These are phyloP conservation scores for Diplodus sargus DNA, from an alignment of 2,797 vertebrate species.

Conservation along the genomic window DNA sequence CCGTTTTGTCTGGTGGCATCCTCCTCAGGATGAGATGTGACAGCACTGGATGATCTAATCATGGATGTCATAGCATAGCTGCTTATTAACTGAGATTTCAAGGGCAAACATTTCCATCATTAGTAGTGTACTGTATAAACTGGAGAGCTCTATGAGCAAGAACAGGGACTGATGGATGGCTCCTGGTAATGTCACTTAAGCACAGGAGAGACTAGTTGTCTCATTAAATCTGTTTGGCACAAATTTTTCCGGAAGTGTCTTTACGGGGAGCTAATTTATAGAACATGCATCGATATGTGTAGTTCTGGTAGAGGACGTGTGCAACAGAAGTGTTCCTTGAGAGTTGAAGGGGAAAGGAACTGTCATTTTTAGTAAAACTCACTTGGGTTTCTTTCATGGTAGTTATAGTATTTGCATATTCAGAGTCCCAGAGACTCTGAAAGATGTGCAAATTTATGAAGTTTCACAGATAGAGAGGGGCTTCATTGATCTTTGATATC, in stretches of 20 bases:
- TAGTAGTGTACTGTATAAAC: slow-evolving; percentile 58
- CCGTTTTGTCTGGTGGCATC: slow-evolving; percentile 76
- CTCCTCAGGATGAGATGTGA: slow-evolving; percentile 78
- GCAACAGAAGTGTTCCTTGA: slow-evolving; percentile 46
- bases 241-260: slow-evolving; percentile 40
- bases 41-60: slow-evolving; percentile 80
- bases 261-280: slow-evolving; percentile 51
- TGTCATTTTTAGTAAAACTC: slow-evolving; percentile 63
- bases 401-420: slow-evolving; percentile 59
- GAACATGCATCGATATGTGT: slow-evolving; percentile 26
- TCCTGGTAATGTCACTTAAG: slow-evolving; percentile 66
- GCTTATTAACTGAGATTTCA: slow-evolving; percentile 82
- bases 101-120: slow-evolving; percentile 81
- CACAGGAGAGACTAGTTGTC: slow-evolving; percentile 60
- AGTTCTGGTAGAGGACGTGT: slow-evolving; percentile 32
- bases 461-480: slow-evolving; percentile 43
- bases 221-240: slow-evolving; percentile 45
- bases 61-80: slow-evolving; percentile 77
- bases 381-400: slow-evolving; percentile 55
- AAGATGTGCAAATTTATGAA: slow-evolving; percentile 54
- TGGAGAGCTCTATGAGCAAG: slow-evolving; percentile 40
- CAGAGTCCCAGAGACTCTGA: slow-evolving; percentile 40
- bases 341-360: slow-evolving; percentile 59
- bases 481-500: slow-evolving; percentile 60
- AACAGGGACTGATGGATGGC: slow-evolving; percentile 56